A percentile compares a stretch with the other conserved stretches of the same genome.
Evolutionary conservation across 2,113 vertebrate species (phyloP).

Genomic region (Cynoglossus semilaevis): DNA sequence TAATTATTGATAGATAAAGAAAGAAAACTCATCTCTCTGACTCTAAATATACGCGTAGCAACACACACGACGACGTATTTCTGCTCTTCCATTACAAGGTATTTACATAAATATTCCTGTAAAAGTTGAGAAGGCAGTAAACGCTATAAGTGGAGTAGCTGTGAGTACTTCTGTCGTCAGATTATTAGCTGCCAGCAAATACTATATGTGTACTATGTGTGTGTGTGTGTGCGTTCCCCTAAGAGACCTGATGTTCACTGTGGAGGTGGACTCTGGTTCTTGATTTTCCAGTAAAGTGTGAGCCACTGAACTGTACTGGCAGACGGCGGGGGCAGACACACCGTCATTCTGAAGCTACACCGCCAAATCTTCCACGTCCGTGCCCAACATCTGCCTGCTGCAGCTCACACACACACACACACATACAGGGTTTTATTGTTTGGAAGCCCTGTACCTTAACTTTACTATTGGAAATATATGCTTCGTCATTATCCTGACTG

Average conservation of each 20-base stretch:
- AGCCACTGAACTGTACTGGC: slow-evolving; percentile 32
- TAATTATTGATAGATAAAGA: no score
- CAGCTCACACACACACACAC: slow-evolving; percentile 16
- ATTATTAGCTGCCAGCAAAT: slow-evolving; percentile 38
- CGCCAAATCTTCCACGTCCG: slow-evolving; percentile 43
- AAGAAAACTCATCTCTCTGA: no score
- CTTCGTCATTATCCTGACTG: no score
- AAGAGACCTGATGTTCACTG: slow-evolving; percentile 13
- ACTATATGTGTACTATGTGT: slow-evolving; percentile 29
- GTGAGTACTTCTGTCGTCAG: slow-evolving; percentile 24
- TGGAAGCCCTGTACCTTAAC: no score
- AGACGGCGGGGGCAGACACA: slow-evolving; percentile 57
- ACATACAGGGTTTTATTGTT: background rate
- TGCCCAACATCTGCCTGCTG: slow-evolving; percentile 48
- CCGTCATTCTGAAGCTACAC: slow-evolving; percentile 45
- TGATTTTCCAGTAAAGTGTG: slow-evolving; percentile 53
- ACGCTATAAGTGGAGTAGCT: slow-evolving; percentile 27
- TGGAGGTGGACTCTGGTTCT: slow-evolving; percentile 28
- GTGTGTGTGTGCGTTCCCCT: slow-evolving; percentile 27
- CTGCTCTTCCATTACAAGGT: no score
- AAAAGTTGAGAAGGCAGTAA: slow-evolving; percentile 51
- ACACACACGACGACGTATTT: no score
- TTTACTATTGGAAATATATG: no score
- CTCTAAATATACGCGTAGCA: background rate
- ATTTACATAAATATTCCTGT: slow-evolving; percentile 18